Evolutionary conservation across 2,113 vertebrate species (phyloP), one percentile per base, ranked within the genome.

Genomic region (Carettochelys insculpta): DNA sequence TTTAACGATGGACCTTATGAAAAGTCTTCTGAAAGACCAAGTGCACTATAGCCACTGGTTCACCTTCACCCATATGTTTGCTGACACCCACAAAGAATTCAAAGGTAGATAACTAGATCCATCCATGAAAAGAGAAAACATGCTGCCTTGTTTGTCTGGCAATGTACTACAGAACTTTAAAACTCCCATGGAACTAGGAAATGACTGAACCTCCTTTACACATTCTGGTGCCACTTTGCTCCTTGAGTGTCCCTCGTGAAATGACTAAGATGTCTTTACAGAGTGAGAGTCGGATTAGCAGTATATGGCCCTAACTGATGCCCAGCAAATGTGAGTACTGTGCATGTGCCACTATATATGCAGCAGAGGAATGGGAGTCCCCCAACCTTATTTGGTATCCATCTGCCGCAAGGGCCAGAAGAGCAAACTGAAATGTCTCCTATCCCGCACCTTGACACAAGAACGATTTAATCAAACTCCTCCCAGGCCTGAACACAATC

Each of bases 311-410:
- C 75, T 89, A 92, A 89, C 61, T 80, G 80, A 38, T 41, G 22
- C 85, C 83, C 80, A 48, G 86, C 84, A 65, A 88, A 90, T 86
- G 61, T 73, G 58, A 61, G 54, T 83, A 58, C 58, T 94, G 53
- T 77, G n/a, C 83, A 38, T 25, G 41, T 58, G 12, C 83, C 20
- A 48, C 71, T 82, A 82, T 71, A 68, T 58, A 92, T 77, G 43
- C 31, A 89, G 25, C 54, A 90, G 11, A 20, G 78, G 91, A 4
- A 90, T 76, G 92, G 85, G 77, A 91, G 51, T 38, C 75, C 88
- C n/a, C 79, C 87, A 94, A 61, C 85, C 82, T 54, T 54, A 25
- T 82, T 61, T 84, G 92, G 82, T 92, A 93, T 87, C 95, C 89
- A 38, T 68, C 88, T 93, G 85, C 78, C 80, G 56, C 90, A 87